Evolutionary conservation across 1,140 invertebrate species (phyloP).

Genomic region (Solen grandis): DNA sequence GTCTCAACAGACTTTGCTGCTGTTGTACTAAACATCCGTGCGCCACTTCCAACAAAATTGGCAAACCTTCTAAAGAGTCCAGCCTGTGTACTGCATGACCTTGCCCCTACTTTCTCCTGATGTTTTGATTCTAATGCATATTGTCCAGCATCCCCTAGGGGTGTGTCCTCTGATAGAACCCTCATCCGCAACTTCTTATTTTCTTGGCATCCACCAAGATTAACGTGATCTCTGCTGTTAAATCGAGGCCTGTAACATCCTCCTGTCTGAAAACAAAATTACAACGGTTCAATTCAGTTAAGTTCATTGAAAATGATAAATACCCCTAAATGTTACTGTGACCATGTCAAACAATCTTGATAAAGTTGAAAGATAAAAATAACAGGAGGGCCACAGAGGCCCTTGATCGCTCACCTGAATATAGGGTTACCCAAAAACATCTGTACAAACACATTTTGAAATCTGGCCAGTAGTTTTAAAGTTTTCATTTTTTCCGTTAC

Average conservation of each 20-base stretch:
- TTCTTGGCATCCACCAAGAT: constrained; percentile 77
- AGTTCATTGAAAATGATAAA: no score
- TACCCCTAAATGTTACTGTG: no score
- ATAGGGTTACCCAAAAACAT: no score
- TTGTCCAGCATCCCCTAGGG: constrained; percentile 56
- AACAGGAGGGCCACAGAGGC: no score
- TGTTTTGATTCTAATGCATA: constrained; percentile 5
- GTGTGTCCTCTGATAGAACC: constrained; percentile 80
- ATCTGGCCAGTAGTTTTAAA: no score
- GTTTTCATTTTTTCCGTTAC: no score
- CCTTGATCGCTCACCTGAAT: no score
- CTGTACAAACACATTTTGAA: no score
- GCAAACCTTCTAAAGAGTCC: constrained; percentile 2
- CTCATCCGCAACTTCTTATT: constrained; percentile 75
- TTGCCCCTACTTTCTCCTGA: background rate
- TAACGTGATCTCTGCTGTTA: constrained; percentile 72
- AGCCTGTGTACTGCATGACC: background rate
- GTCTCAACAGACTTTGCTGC: constrained; percentile 9
- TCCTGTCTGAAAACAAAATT: constrained; percentile 68
- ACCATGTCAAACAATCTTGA: no score
- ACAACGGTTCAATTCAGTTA: no score
- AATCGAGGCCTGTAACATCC: constrained; percentile 65
- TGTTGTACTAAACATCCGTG: constrained; percentile 54
- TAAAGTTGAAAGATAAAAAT: no score
- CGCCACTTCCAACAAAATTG: background rate